A percentile compares a stretch with the other conserved stretches of the same genome.
Evolutionary conservation across 2,113 vertebrate species (phyloP).

Genomic region (mouse (Mus musculus)): DNA sequence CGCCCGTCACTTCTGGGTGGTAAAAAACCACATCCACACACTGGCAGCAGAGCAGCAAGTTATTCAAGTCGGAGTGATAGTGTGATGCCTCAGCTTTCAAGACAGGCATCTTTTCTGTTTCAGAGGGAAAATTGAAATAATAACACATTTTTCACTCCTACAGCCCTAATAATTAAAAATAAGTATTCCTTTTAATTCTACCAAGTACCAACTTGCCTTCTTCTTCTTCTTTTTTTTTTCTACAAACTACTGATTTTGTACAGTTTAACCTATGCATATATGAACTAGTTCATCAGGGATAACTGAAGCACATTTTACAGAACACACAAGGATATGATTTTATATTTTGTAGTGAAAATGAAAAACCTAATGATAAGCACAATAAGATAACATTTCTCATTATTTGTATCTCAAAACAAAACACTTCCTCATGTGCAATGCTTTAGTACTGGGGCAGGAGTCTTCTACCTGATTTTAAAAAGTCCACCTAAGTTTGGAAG

Average conservation of each 20-base stretch:
- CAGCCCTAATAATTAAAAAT: neutral
- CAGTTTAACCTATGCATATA: neutral
- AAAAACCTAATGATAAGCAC: neutral
- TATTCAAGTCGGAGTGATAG: conserved; percentile 94
- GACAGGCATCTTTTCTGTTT: conserved; percentile 94
- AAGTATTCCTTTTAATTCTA: neutral
- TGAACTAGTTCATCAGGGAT: neutral
- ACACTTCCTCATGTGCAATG: neutral
- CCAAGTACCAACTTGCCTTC: conserved; percentile 3
- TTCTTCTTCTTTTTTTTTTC: neutral
- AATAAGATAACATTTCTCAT: conserved; percentile 45
- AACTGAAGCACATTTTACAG: neutral
- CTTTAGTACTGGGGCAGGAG: neutral
- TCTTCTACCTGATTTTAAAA: conserved; percentile 5
- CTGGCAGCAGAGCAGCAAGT: conserved; percentile 93
- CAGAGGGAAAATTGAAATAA: conserved; percentile 66
- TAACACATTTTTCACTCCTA: neutral
- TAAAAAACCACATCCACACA: conserved; percentile 96
- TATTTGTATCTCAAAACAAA: neutral
- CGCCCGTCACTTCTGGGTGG: conserved; percentile 88
- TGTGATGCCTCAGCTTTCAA: conserved; percentile 93
- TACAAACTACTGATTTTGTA: neutral
- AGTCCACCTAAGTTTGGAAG: neutral
- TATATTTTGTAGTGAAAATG: conserved; percentile 11
- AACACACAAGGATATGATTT: neutral